These are phyloP conservation scores for Nemotelus pantherinus DNA, from an alignment of 2,888 invertebrate species.

Conservation along the genomic window DNA sequence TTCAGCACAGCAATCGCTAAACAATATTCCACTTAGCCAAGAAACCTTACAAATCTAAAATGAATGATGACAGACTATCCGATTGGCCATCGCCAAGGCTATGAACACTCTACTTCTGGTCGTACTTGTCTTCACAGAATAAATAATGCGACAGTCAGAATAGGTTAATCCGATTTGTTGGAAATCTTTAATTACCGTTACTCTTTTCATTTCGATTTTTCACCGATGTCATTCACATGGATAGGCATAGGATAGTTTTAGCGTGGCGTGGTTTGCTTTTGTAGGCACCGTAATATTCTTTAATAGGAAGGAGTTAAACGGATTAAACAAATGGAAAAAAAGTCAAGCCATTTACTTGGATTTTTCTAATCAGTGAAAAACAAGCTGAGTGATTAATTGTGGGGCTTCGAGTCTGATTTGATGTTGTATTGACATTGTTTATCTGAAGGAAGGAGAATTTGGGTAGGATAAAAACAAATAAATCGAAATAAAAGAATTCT, in stretches of 20 bases:
- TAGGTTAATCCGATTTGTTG: slow-evolving; percentile 15
- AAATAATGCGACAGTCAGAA: neutral
- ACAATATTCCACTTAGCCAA: neutral
- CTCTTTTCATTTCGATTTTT: slow-evolving; percentile 6
- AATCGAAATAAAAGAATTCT: too few species aligned
- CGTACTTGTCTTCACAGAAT: too few species aligned
- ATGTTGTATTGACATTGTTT: too few species aligned
- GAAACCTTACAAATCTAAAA: neutral
- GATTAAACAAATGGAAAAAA: neutral
- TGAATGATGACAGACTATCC: slow-evolving; percentile 7
- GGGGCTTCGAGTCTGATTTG: too few species aligned
- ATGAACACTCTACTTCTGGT: too few species aligned
- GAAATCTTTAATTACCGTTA: neutral
- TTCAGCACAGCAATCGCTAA: too few species aligned
- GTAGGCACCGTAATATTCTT: too few species aligned
- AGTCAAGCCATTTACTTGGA: slow-evolving; percentile 14
- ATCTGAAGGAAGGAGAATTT: too few species aligned
- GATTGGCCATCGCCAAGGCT: neutral
- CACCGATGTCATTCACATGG: neutral
- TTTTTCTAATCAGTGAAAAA: slow-evolving; percentile 29
- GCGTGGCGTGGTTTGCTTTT: neutral
- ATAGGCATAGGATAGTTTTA: neutral
- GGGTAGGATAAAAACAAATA: too few species aligned
- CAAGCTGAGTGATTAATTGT: too few species aligned
- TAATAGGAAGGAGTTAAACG: neutral